Percentiles rank a stretch among this genome's conserved stretches.
These are phyloP conservation scores for Oppia nitens DNA, from an alignment of 1,140 invertebrate species.

Conservation along the genomic window DNA sequence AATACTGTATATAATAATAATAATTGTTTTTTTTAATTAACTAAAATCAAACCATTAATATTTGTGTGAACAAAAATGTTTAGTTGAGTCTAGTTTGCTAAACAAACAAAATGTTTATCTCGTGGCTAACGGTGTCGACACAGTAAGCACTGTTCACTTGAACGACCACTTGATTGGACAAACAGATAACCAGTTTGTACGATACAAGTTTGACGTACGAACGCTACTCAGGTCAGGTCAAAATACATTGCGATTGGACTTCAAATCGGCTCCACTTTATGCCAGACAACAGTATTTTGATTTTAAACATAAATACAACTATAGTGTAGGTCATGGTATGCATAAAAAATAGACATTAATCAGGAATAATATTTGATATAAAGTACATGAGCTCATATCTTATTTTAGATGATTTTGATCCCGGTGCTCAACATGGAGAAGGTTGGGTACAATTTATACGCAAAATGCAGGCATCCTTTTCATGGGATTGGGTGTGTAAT, in stretches of 20 bases:
- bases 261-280: constrained; percentile 53
- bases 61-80: too few species aligned
- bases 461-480: constrained; percentile 90
- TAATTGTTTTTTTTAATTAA: not conserved
- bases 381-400: too few species aligned
- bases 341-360: too few species aligned
- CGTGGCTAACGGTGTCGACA: constrained; percentile 73
- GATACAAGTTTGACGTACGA: constrained; percentile 58
- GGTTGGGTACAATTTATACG: constrained; percentile 57
- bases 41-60: too few species aligned
- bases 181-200: constrained; percentile 74
- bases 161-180: constrained; percentile 48
- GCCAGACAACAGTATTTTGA: constrained; percentile 39
- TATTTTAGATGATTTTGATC: too few species aligned
- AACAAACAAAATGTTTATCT: constrained; percentile 35
- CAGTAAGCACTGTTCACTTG: constrained; percentile 50
- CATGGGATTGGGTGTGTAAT: constrained; percentile 82
- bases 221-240: constrained; percentile 30
- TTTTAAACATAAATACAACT: too few species aligned
- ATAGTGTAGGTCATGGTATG: too few species aligned
- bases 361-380: too few species aligned
- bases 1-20: constrained; percentile 1
- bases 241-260: constrained; percentile 49
- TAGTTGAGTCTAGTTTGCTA: constrained; percentile 20
- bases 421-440: too few species aligned